These are phyloP conservation scores for Nudaria mundana DNA, from an alignment of 2,888 invertebrate genomes.

Conservation along the genomic window DNA sequence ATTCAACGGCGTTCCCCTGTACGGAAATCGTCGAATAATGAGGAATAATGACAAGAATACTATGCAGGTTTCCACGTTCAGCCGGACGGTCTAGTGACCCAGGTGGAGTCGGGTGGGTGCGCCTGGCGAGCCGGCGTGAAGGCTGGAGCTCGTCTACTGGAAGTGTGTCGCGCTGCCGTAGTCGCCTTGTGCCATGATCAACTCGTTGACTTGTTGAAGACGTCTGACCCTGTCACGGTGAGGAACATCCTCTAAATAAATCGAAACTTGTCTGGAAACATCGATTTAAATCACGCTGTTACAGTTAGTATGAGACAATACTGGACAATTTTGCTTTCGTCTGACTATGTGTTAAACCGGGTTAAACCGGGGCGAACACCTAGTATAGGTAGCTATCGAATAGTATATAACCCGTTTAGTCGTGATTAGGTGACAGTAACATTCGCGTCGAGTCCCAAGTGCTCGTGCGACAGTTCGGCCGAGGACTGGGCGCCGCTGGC, in stretches of 20 bases:
- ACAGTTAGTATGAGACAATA: no score
- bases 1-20: no score
- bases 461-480: constrained; percentile 74
- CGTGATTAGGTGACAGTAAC: constrained; percentile 82
- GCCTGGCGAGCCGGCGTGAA: constrained; percentile 92
- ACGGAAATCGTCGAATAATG: no score
- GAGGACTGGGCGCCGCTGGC: constrained; percentile 55
- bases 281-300: no score
- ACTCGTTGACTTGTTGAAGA: constrained; percentile 95
- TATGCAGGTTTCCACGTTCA: constrained; percentile 93
- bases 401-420: no score
- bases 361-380: no score
- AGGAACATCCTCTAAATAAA: no score
- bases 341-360: no score
- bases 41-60: no score
- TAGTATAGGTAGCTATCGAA: no score
- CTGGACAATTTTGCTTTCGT: no score
- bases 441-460: constrained; percentile 75
- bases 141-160: constrained; percentile 94
- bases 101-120: constrained; percentile 86
- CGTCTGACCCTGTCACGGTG: constrained; percentile 92
- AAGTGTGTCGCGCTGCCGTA: constrained; percentile 94
- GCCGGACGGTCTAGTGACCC: constrained; percentile 95
- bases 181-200: constrained; percentile 94
- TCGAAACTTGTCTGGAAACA: no score